Evolutionary conservation across 2,113 vertebrate species (phyloP), one percentile per base, ranked within the genome.

Genomic region (Phyllostomus hastatus): DNA sequence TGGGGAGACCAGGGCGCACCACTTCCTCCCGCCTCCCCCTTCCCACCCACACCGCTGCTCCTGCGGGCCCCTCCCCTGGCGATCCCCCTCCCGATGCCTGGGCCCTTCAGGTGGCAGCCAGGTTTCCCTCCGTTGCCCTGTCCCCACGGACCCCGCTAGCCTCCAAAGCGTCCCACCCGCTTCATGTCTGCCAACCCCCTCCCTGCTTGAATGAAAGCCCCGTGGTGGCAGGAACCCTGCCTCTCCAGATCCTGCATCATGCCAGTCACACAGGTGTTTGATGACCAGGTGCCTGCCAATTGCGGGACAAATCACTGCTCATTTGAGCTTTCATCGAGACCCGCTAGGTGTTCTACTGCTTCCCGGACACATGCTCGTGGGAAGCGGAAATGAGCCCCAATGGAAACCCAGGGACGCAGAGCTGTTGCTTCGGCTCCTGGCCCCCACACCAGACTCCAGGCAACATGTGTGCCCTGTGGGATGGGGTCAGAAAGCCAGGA

Each of bases 321-420:
- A 31, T 0, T 0, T 1, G 1, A 46, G 73, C 5, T 7, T 31
- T 54, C 16, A 2, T 38, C 31, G 8, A 43, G 50, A 73, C 35
- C 31, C 3, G 0, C 26, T 22, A 24, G 57, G 66, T 19, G 4
- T 17, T 1, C 69, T 26, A 22, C 75, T 10, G 1, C 64, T 50
- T 46, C 43, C 50, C 4, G 15, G 33, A 88, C 46, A 10, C 10
- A 41, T 0, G 2, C 11, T 54, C 3, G 33, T 12, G 17, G 17
- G 33, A 19, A 11, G 10, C 9, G 31, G 28, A n/a, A 50, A 33
- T 10, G 46, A 70, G 38, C 19, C 54, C 41, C 10, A 26, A 16
- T 5, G 41, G 70, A 41, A 38, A 54, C 43, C 38, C 19, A 15
- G 31, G 35, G 52, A 19, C 3, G 38, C 57, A 26, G 31, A 52